Conservation (phyloP, 2,888 invertebrate genomes). For the Napeogenes inachia region DNA sequence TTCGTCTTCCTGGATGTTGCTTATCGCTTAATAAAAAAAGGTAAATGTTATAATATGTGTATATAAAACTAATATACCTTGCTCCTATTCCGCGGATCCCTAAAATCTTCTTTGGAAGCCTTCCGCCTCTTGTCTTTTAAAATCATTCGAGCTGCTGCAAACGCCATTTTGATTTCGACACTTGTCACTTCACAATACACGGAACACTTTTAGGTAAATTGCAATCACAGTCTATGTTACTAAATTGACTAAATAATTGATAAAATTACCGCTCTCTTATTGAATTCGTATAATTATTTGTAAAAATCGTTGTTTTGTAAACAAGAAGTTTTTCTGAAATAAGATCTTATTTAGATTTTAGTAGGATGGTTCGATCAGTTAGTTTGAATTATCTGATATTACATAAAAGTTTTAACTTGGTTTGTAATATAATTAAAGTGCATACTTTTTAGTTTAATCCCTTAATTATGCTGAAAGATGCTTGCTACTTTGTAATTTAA, state of each 20-base stretch:
- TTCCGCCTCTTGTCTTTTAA: slow-evolving; percentile 89
- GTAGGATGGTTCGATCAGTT: too few relatives aligned
- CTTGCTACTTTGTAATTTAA: too few relatives aligned
- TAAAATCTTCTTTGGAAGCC: slow-evolving; percentile 88
- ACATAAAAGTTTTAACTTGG: too few relatives aligned
- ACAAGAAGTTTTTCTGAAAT: background rate
- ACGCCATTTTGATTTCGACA: slow-evolving; percentile 80
- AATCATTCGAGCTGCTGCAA: slow-evolving; percentile 90
- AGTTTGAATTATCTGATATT: too few relatives aligned
- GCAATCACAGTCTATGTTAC: slow-evolving; percentile 33
- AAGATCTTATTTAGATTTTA: too few relatives aligned
- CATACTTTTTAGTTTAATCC: too few relatives aligned
- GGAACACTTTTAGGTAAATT: slow-evolving; percentile 29
- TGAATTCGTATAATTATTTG: background rate
- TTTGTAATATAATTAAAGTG: too few relatives aligned
- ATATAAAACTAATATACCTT: slow-evolving; percentile 78
- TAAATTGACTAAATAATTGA: slow-evolving; percentile 35
- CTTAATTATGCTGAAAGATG: too few relatives aligned
- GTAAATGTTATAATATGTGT: too few relatives aligned
- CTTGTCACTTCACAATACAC: slow-evolving; percentile 19
- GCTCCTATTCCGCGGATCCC: slow-evolving; percentile 84
- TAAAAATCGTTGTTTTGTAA: background rate
- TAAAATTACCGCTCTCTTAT: slow-evolving; percentile 17
- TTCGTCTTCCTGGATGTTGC: too few relatives aligned
- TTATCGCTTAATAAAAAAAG: too few relatives aligned